Conservation (phyloP, 2,113 vertebrate species). For the Menura novaehollandiae region DNA sequence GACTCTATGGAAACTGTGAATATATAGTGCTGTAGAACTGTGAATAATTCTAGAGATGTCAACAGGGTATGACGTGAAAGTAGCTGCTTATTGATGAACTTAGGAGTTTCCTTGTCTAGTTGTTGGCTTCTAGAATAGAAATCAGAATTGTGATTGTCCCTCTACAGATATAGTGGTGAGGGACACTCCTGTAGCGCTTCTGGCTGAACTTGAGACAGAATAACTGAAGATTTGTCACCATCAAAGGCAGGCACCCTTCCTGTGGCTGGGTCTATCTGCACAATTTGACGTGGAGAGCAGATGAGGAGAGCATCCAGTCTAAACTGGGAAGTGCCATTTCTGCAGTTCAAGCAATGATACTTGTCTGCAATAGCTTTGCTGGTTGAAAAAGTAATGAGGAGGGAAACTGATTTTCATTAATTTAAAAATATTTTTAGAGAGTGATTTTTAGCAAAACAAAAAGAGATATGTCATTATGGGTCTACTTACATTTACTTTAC, state of each 20-base stretch:
- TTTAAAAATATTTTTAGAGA: background rate
- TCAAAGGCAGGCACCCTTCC: background rate
- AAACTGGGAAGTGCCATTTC: background rate
- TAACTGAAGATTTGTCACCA: background rate
- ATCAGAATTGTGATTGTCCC: background rate
- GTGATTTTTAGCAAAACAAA: background rate
- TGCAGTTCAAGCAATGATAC: background rate
- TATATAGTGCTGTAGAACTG: background rate
- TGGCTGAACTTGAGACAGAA: background rate
- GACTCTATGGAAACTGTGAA: background rate
- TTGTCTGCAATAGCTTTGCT: background rate
- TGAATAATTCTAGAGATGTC: background rate
- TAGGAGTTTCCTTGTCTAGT: background rate
- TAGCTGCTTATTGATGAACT: background rate
- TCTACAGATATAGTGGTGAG: background rate
- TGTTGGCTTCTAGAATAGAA: background rate
- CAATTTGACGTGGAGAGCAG: background rate
- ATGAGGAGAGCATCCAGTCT: background rate
- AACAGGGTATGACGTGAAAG: background rate
- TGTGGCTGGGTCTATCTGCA: background rate
- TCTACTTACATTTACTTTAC: too few species aligned
- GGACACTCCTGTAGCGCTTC: background rate
- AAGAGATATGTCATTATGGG: background rate
- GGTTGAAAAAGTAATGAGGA: background rate
- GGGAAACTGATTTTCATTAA: background rate